Percentiles rank a stretch among this genome's conserved stretches.
phyloP scores from a whole-genome alignment of 2,888 invertebrate genomes.

The Camptogramma bilineatum region DNA sequence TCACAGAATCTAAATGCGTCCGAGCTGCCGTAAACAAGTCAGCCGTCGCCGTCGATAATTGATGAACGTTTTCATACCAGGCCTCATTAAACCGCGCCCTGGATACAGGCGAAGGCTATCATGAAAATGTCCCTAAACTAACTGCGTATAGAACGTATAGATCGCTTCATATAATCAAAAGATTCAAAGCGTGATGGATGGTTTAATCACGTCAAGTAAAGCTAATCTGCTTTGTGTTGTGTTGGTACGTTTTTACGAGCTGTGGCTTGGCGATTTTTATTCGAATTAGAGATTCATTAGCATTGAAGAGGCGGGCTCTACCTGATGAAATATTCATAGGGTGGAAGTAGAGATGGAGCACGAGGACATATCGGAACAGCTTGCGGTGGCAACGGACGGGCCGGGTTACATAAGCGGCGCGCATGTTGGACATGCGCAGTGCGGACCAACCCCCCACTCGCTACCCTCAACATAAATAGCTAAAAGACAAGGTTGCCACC shows the following conservation, averaged over 20 bases:
- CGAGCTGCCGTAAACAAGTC: slow-evolving; percentile 79
- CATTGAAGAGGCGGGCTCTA: slow-evolving; percentile 47
- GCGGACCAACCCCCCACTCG: slow-evolving; percentile 66
- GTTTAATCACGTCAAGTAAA: slow-evolving; percentile 49
- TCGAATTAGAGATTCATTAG: slow-evolving; percentile 51
- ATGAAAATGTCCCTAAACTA: slow-evolving; percentile 62
- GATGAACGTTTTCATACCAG: slow-evolving; percentile 80
- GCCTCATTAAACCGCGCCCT: slow-evolving; percentile 82
- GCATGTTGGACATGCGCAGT: slow-evolving; percentile 74
- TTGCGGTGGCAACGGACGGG: slow-evolving; percentile 54
- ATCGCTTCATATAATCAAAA: slow-evolving; percentile 41
- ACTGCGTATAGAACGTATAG: slow-evolving; percentile 48
- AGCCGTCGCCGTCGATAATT: slow-evolving; percentile 81
- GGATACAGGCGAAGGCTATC: slow-evolving; percentile 77
- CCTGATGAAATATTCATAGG: slow-evolving; percentile 64
- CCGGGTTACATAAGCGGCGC: slow-evolving; percentile 77
- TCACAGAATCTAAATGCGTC: slow-evolving; percentile 81
- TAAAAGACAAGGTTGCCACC: slow-evolving; percentile 85
- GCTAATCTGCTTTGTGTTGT: slow-evolving; percentile 43
- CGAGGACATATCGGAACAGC: slow-evolving; percentile 47
- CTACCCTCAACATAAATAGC: slow-evolving; percentile 83
- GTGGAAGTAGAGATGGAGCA: slow-evolving; percentile 47
- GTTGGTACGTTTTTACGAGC: slow-evolving; percentile 31
- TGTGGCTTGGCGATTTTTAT: slow-evolving; percentile 33
- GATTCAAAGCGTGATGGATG: slow-evolving; percentile 49